A percentile compares a stretch with the other conserved stretches of the same genome.
Conservation (phyloP, 2,113 vertebrate genomes). For the Notechis scutatus region DNA sequence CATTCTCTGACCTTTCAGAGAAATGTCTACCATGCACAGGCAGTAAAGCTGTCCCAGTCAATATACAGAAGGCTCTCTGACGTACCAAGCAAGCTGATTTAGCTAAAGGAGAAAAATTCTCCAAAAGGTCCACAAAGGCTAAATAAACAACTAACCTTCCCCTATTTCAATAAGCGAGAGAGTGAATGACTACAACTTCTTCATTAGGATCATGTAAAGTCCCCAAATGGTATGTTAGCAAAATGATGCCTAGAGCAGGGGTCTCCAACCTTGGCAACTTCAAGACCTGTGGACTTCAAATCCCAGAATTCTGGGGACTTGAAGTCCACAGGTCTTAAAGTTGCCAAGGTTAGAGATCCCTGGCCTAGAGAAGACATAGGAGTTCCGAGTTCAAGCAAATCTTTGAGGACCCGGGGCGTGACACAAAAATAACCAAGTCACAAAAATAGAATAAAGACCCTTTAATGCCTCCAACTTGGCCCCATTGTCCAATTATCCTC, state of each 20-base stretch:
- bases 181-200: not conserved
- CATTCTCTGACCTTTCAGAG: rapidly evolving
- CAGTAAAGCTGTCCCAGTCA: not conserved
- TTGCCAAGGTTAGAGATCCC: too few species aligned
- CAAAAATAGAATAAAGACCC: too few species aligned
- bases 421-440: too few species aligned
- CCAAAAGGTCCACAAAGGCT: not conserved
- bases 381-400: not conserved
- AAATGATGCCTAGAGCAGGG: not conserved
- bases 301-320: too few species aligned
- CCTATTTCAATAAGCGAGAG: not conserved
- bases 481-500: too few species aligned
- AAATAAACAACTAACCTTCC: too few species aligned
- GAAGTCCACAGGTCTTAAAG: too few species aligned
- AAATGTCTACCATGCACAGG: not conserved
- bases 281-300: too few species aligned
- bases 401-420: too few species aligned
- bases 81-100: not conserved
- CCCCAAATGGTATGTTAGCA: not conserved
- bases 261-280: too few species aligned
- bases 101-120: not conserved
- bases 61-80: not conserved
- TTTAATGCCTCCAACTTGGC: too few species aligned
- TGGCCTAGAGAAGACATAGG: not conserved
- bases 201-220: not conserved